Base-by-base conservation (phyloP, 2,888 invertebrate genomes). In the Alentia gelatinosa region DNA sequence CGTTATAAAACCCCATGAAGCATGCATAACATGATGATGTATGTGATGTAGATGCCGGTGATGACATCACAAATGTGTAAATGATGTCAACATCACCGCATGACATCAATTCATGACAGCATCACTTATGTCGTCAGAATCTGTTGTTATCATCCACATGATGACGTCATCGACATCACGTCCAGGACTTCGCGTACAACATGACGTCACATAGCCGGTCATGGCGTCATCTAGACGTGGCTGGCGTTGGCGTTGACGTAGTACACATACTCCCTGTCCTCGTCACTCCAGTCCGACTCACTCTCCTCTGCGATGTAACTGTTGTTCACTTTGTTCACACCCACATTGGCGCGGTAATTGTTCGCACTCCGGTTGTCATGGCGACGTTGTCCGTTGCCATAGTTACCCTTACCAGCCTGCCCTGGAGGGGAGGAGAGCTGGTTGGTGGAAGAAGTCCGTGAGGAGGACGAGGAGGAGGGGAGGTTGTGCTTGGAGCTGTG, bases 211-310 rank as follows among this genome's bases (percentile, higher is more conserved):
- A 47, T 47, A 19, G 47, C 19, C 9, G 9, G 47, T 9, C 9
- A 9, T 12, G 47, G 47, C 74, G 74, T 26, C n/a, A 15, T 74
- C 19, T 86, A 90, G 47, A 90, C 90, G 37, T 90, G 90, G 30
- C 90, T 90, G 50, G 90, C 79, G 30, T 33, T 83, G 83, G 83
- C 79, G 39, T 90, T 83, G 15, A 90, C 90, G 26, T 90, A 90
- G 40, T 90, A 90, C 26, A 90, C 90, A 33, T 90, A 90, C 30
- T 90, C 90, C 83, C 35, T 90, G 42, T 90, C 90, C 79, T 90
- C 90, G 79, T 90, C 90, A 47, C 90, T 90, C 12, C 35, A 90
- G 26, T 90, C 90, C 9, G 90, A 74, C 56, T 79, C 90, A 12
- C 35, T 89, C 50, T 88, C 88, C 50, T 86, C 86, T 26, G 26